Base-by-base conservation (phyloP, 2,797 vertebrate species). In the Etheostoma nigrum region DNA sequence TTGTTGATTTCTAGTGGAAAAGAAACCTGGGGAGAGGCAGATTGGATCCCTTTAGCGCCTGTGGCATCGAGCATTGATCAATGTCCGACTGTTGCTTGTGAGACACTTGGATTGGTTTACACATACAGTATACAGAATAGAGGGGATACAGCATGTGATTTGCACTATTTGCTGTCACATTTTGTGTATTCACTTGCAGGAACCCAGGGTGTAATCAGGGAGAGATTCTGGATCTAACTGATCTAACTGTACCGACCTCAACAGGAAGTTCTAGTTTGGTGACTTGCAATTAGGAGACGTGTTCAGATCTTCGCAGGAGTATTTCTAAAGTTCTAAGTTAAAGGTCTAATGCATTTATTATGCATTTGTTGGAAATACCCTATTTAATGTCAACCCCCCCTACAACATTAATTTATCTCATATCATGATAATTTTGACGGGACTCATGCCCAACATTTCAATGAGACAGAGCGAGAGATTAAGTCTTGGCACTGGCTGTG, bases 1-100 rank as follows among this genome's bases (percentile, higher is more conserved):
- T 88, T 87, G 81, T 74, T 85, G 83, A 82, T 81, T 82, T 48
- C 48, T 65, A 45, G 59, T 18, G 67, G 72, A 55, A 53, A 27
- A 44, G 76, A 47, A 68, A 72, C 69, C 78, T 23, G 69, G 76
- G 68, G 85, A 21, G 79, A 70, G 52, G 48, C 68, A 47, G 62
- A 63, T 40, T 57, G 72, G 68, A 49, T 70, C 15, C 9, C 44
- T 74, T 54, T 4, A 49, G 72, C 1, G 1, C 66, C 54, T 25
- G 47, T 9, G 47, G 67, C 33, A 66, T 42, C 5, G 4, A 72
- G 72, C 57, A 0, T 36, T 40, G 44, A 86, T 86, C 73, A 14
- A 75, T 70, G 57, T 55, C 68, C 6, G 30, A 55, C n/a, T 45
- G 44, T n/a, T 51, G 40, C 18, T 51, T 9, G 10, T 27, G 52